Evolutionary conservation across 2,888 invertebrate species (phyloP).

Genomic region (Petrophora chlorosata): DNA sequence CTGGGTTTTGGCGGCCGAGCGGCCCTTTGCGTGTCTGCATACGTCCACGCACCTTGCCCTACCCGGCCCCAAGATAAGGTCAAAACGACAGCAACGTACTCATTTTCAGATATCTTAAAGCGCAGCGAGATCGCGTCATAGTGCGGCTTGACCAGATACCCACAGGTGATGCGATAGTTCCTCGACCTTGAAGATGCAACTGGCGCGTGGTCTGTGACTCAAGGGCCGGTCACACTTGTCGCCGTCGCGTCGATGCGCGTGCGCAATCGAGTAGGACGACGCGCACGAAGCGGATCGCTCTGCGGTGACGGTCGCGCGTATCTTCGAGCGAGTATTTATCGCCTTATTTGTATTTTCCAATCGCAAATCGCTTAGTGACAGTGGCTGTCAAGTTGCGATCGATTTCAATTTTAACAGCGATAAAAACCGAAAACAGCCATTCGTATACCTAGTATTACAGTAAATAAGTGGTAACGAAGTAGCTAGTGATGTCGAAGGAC

Average conservation of each 20-base stretch:
- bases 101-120: too few relatives aligned
- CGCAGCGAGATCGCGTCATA: too few relatives aligned
- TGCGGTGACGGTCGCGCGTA: slow-evolving; percentile 73
- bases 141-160: background rate
- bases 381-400: too few relatives aligned
- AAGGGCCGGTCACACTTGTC: slow-evolving; percentile 27
- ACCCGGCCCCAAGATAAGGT: too few relatives aligned
- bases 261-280: slow-evolving; percentile 61
- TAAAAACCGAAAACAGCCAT: too few relatives aligned
- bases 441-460: too few relatives aligned
- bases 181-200: background rate
- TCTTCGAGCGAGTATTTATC: background rate
- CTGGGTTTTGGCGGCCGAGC: background rate
- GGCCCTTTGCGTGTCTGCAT: background rate
- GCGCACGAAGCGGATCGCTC: slow-evolving; percentile 79
- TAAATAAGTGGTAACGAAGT: too few relatives aligned
- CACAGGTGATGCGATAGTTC: background rate
- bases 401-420: too few relatives aligned
- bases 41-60: too few relatives aligned
- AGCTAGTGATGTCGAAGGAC: slow-evolving; percentile 71
- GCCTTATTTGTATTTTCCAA: too few relatives aligned
- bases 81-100: too few relatives aligned
- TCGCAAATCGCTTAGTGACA: too few relatives aligned
- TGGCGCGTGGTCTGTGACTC: slow-evolving; percentile 4
- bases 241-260: slow-evolving; percentile 32